A percentile compares a stretch with the other conserved stretches of the same genome.
These are phyloP conservation scores for Hephaestus fuliginosus DNA, from an alignment of 2,797 vertebrate species.

Conservation along the genomic window DNA sequence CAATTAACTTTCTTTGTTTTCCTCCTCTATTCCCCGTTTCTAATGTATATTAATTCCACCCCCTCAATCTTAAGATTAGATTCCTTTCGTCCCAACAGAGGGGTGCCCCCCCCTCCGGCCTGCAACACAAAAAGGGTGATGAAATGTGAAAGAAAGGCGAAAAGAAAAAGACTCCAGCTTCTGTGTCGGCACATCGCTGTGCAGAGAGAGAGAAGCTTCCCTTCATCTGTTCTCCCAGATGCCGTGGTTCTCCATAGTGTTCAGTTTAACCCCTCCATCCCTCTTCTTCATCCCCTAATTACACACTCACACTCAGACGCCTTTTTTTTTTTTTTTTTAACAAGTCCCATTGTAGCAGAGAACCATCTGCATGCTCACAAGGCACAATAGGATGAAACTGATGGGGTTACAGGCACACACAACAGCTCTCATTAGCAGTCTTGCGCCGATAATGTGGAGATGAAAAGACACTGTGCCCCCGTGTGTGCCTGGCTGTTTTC, in stretches of 20 bases:
- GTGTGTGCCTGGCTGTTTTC: conserved; percentile 57
- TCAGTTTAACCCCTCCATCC: conserved; percentile 64
- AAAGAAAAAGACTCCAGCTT: conserved; percentile 43
- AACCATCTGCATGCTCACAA: conserved; percentile 40
- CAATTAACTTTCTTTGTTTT: conserved; percentile 74
- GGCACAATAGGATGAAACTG: conserved; percentile 57
- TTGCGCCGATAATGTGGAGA: conserved; percentile 65
- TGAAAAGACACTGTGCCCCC: conserved; percentile 66
- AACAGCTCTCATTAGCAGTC: conserved; percentile 77
- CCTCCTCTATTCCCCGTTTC: conserved; percentile 48
- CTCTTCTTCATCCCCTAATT: conserved; percentile 54
- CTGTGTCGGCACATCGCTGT: conserved; percentile 47
- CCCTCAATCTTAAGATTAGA: conserved; percentile 70
- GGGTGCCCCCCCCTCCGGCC: conserved; percentile 16
- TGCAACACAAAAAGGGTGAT: conserved; percentile 64
- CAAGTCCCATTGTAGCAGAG: conserved; percentile 47
- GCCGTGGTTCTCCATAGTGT: conserved; percentile 50
- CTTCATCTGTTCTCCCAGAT: conserved; percentile 56
- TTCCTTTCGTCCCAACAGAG: conserved; percentile 67
- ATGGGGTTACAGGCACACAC: conserved; percentile 57
- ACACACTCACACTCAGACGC: conserved; percentile 23
- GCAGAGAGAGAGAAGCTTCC: conserved; percentile 46
- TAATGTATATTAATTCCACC: conserved; percentile 77
- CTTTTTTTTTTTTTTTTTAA: no score
- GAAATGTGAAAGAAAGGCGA: conserved; percentile 74